Evolutionary conservation across 2,113 vertebrate species (phyloP), one percentile per base, ranked within the genome.

Genomic region (Mus spicilegus): DNA sequence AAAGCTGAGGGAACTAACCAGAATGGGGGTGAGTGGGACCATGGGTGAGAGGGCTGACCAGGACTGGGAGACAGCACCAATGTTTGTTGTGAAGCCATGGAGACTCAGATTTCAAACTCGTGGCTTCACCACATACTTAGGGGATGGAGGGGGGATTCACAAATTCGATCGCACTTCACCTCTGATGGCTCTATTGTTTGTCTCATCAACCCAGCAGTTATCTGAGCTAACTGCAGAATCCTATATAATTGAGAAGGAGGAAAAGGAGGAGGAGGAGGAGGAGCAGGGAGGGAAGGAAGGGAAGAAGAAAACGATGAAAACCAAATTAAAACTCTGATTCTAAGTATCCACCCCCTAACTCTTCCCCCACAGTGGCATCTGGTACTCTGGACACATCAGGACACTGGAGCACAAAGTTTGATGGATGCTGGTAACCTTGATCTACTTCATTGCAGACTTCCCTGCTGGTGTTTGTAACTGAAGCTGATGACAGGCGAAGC

Each of bases 41-140:
- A 10, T 39, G 11, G 3, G 26, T 39, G 12, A 9, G 69, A 63
- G 19, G 0, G 1, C 0, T 30, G 12, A 69, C 33, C 11, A 14
- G 49, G 20, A 30, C 69, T 69, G 20, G 19, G 19, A 89, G 30
- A 39, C 33, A 87, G 49, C 36, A 26, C 30, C 22, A n/a, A 69
- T 87, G 26, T 54, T 49, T 24, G 69, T 3, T 77, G 20, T 36
- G 58, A 87, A 73, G 58, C 84, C 28, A 81, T 14, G 0, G 69
- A 91, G 63, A 78, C 24, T n/a, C 51, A 10, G 10, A 20, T 91
- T 95, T 69, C 46, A 39, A 65, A 63, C 16, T 84, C 10, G 30
- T 54, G 12, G n/a, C 46, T 42, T 70, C 28, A 39, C 16, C n/a
- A 14, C 36, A 78, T 61, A 42, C 17, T 78, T 51, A 67, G 36